These are phyloP conservation scores for Calephelis virginiensis DNA, from an alignment of 1,140 invertebrate species.

Conservation along the genomic window DNA sequence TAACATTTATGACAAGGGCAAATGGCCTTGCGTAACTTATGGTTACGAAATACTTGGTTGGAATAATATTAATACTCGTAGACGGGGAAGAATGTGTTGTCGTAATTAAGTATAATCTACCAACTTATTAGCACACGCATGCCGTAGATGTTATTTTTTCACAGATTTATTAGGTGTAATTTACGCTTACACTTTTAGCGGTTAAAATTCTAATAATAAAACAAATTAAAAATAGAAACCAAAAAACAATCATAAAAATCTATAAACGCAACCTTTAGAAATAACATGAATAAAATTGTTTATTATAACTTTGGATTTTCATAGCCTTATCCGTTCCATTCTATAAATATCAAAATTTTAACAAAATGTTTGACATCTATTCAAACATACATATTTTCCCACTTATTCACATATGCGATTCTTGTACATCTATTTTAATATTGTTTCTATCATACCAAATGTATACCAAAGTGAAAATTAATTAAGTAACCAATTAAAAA, in stretches of 20 bases:
- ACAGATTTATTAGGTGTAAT: background rate
- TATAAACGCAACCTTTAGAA: constrained; percentile 1
- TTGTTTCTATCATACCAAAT: too few relatives aligned
- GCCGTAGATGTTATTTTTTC: background rate
- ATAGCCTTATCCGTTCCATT: background rate
- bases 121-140: too few relatives aligned
- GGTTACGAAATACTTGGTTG: too few relatives aligned
- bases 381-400: background rate
- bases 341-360: background rate
- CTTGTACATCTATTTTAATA: too few relatives aligned
- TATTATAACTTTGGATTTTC: constrained; percentile 9
- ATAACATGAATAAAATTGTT: background rate
- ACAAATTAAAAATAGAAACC: constrained; percentile 3
- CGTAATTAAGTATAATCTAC: too few relatives aligned
- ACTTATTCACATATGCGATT: too few relatives aligned
- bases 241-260: constrained; percentile 16
- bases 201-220: background rate
- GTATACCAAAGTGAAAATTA: too few relatives aligned
- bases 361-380: background rate
- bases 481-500: too few relatives aligned
- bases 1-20: too few relatives aligned
- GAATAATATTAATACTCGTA: too few relatives aligned
- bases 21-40: too few relatives aligned
- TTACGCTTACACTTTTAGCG: background rate
- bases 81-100: too few relatives aligned